Evolutionary conservation across 2,888 invertebrate genomes (phyloP).

Genomic region (Heliconius erato): DNA sequence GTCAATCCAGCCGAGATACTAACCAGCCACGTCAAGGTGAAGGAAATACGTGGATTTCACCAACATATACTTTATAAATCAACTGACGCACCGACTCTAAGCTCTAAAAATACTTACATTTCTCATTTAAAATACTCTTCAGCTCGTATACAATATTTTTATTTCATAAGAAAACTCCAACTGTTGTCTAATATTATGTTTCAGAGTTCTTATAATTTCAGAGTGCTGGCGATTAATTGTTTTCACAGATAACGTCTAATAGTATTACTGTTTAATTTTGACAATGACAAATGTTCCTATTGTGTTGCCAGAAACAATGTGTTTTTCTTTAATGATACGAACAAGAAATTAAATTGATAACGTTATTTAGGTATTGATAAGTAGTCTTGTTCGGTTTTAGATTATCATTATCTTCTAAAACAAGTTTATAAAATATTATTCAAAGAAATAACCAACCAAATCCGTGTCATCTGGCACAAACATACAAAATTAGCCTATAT

Average conservation of each 20-base stretch:
- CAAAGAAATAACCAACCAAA: neutral
- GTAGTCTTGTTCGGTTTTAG: neutral
- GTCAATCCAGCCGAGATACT: conserved; percentile 76
- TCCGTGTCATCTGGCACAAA: neutral
- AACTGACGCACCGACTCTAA: conserved; percentile 67
- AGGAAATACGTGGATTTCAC: conserved; percentile 74
- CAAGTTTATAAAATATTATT: no score
- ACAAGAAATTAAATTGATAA: neutral
- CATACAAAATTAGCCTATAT: neutral
- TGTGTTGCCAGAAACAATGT: conserved; percentile 17
- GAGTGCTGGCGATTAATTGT: conserved; percentile 43
- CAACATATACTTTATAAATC: conserved; percentile 74
- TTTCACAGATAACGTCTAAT: conserved; percentile 35
- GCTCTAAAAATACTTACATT: conserved; percentile 61
- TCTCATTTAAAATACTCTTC: conserved; percentile 54
- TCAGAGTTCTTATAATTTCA: conserved; percentile 31
- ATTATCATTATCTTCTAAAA: no score
- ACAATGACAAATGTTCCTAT: conserved; percentile 37
- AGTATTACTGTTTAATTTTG: conserved; percentile 9
- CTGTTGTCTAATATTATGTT: conserved; percentile 45
- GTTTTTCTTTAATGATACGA: conserved; percentile 22
- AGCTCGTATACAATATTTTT: conserved; percentile 55
- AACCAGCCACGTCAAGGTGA: conserved; percentile 81
- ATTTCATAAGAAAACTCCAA: conserved; percentile 53
- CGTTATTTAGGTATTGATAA: neutral